These are phyloP conservation scores for Gerosis bhagava DNA, from an alignment of 2,888 invertebrate genomes.

Conservation along the genomic window DNA sequence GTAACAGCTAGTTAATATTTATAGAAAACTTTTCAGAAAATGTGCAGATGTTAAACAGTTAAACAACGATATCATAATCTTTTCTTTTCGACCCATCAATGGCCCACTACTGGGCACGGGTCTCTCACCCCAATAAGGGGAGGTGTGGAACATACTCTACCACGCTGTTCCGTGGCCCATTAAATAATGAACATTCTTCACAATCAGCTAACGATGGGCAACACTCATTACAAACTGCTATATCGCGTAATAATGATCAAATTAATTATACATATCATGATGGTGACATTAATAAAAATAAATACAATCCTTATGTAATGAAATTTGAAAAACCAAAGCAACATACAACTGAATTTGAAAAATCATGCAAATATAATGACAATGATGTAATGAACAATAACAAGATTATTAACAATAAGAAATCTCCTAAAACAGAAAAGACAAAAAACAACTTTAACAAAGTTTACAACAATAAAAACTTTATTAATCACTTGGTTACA, in stretches of 20 bases:
- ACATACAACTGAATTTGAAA: not conserved
- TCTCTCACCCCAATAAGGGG: too few species aligned
- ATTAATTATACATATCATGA: not conserved
- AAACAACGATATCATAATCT: too few species aligned
- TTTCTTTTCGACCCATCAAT: too few species aligned
- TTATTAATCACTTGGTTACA: slow-evolving; percentile 8
- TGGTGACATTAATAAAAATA: not conserved
- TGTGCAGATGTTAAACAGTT: too few species aligned
- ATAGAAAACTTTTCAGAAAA: too few species aligned
- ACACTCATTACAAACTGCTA: slow-evolving; percentile 1
- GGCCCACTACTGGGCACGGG: too few species aligned
- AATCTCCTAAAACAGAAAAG: too few species aligned
- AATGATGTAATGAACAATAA: not conserved
- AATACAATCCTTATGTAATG: too few species aligned
- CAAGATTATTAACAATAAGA: too few species aligned
- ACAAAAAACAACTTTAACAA: not conserved
- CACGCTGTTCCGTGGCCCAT: too few species aligned
- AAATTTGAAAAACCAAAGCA: not conserved
- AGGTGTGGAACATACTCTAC: too few species aligned
- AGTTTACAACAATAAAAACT: slow-evolving; percentile 3
- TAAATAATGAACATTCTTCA: slow-evolving; percentile 41
- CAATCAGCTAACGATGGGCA: slow-evolving; percentile 44
- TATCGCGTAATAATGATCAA: not conserved
- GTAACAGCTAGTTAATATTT: too few species aligned
- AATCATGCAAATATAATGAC: not conserved